Percentiles rank a stretch among this genome's conserved stretches.
Conservation (phyloP, 2,113 vertebrate genomes). For the Charadrius vociferus region DNA sequence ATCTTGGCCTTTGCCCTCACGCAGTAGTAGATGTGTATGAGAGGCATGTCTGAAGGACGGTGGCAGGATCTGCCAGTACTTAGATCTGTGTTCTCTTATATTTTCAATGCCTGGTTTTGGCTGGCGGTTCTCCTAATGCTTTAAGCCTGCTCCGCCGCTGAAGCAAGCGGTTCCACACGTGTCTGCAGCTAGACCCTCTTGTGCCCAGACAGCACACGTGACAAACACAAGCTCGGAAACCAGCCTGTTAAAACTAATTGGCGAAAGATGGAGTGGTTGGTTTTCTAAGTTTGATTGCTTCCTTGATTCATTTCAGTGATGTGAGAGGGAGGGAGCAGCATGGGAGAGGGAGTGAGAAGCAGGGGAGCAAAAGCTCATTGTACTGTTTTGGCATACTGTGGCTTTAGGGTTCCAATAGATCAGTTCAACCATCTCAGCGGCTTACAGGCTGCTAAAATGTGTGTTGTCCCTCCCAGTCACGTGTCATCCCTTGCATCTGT, state of each 20-base stretch:
- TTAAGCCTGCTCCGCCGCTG: neutral
- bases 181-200: neutral
- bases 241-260: neutral
- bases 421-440: neutral
- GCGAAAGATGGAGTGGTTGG: neutral
- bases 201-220: fast-evolving
- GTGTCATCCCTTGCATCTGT: neutral
- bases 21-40: neutral
- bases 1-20: neutral
- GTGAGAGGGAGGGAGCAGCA: neutral
- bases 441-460: neutral
- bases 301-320: neutral
- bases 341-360: neutral
- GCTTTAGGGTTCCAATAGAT: neutral
- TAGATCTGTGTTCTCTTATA: fast-evolving
- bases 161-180: neutral
- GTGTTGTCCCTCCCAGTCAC: neutral
- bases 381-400: neutral
- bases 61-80: neutral
- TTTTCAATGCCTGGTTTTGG: neutral
- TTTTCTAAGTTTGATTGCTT: neutral
- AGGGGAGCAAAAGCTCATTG: neutral
- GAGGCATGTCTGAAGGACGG: neutral
- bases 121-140: neutral
- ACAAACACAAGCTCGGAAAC: neutral